A percentile compares a stretch with the other conserved stretches of the same genome.
Conservation (phyloP, 2,113 vertebrate species). For the Phalacrocorax brasilianus region DNA sequence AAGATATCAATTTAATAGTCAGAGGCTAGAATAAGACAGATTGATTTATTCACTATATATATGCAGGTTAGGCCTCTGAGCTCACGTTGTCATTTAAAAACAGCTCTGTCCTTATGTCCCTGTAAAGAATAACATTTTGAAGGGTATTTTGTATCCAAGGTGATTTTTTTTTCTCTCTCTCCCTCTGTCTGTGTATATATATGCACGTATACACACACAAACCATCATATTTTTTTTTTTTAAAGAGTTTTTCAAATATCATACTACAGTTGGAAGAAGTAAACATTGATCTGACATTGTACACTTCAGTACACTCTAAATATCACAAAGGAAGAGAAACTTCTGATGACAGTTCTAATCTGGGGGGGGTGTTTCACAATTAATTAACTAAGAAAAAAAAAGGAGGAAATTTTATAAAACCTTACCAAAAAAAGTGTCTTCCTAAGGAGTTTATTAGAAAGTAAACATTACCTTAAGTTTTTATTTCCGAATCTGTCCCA, state of each 20-base stretch:
- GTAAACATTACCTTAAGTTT: neutral
- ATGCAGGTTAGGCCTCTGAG: neutral
- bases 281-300: neutral
- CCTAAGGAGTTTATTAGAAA: neutral
- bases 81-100: neutral
- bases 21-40: neutral
- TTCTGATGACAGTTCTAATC: neutral
- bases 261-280: neutral
- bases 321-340: neutral
- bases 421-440: neutral
- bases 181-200: neutral
- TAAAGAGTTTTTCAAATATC: neutral
- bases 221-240: neutral
- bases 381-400: neutral
- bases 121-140: neutral
- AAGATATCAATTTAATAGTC: neutral
- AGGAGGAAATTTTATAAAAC: neutral
- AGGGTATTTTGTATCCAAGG: neutral
- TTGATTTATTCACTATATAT: slow-evolving; percentile 29
- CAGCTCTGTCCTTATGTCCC: neutral
- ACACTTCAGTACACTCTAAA: neutral
- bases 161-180: neutral
- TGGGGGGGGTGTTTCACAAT: neutral
- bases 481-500: neutral
- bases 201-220: neutral